phyloP scores from a whole-genome alignment of 2,113 vertebrate species.

The Pagrus major region DNA sequence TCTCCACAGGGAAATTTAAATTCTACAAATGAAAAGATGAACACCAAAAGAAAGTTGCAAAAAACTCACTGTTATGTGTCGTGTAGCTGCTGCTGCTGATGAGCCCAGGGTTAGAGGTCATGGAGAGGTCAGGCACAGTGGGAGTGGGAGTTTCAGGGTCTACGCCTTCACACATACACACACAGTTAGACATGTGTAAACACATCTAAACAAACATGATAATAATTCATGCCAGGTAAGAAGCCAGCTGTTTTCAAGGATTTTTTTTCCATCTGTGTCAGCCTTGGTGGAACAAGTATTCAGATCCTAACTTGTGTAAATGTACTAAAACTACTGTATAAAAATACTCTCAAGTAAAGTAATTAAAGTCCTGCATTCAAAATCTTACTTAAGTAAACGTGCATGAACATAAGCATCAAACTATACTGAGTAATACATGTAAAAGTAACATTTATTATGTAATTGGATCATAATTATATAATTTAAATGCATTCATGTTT shows the following conservation, averaged over 20 bases:
- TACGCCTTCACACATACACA: conserved; percentile 22
- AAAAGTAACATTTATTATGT: too few species aligned
- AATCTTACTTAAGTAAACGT: too few species aligned
- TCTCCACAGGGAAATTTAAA: not conserved
- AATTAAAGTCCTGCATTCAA: too few species aligned
- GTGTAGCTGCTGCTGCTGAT: conserved; percentile 12
- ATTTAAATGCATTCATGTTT: too few species aligned
- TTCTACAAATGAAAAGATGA: not conserved
- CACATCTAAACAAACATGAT: not conserved
- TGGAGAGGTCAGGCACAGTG: conserved; percentile 2
- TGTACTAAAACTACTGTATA: too few species aligned
- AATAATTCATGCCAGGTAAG: not conserved
- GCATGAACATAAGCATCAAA: too few species aligned
- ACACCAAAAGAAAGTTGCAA: too few species aligned
- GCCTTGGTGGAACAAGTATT: too few species aligned
- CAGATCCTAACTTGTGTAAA: too few species aligned
- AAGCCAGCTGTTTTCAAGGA: not conserved
- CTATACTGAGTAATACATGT: too few species aligned
- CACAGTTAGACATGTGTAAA: not conserved
- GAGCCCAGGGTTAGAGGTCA: conserved; percentile 10
- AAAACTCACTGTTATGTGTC: conserved; percentile 40
- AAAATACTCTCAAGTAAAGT: too few species aligned
- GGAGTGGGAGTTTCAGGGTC: conserved; percentile 4
- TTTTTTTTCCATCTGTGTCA: not conserved
- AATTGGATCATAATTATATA: too few species aligned